These are phyloP conservation scores for Emys orbicularis DNA, from an alignment of 2,797 vertebrate species.

Conservation along the genomic window DNA sequence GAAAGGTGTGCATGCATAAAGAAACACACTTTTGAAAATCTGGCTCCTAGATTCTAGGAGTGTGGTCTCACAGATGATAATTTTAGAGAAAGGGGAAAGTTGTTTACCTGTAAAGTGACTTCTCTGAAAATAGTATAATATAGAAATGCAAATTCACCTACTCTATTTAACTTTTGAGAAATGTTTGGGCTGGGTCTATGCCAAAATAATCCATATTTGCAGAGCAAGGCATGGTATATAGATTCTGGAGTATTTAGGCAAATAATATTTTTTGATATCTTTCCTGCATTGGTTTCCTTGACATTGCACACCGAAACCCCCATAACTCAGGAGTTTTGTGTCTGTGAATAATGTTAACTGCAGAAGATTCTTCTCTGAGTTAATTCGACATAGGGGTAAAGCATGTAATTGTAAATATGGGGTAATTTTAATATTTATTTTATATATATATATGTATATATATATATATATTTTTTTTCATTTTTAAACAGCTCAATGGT, in stretches of 20 bases:
- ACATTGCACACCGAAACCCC: not conserved
- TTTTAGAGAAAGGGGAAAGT: not conserved
- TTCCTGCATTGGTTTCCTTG: not conserved
- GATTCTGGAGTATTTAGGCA: not conserved
- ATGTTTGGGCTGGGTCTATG: not conserved
- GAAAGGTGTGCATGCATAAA: not conserved
- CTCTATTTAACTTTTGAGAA: not conserved
- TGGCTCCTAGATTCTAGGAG: not conserved
- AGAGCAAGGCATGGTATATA: not conserved
- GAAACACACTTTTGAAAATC: not conserved
- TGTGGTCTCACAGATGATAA: not conserved
- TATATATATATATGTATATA: constrained; percentile 18
- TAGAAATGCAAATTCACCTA: not conserved
- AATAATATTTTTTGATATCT: not conserved
- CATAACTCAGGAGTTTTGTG: not conserved
- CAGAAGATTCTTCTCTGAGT: constrained; percentile 21
- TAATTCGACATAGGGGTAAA: constrained; percentile 4
- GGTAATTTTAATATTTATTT: constrained; percentile 45
- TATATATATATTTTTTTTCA: constrained; percentile 56
- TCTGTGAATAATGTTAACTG: not conserved
- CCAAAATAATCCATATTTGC: not conserved
- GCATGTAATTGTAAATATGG: constrained; percentile 6
- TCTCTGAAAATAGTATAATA: not conserved
- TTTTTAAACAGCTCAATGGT: constrained; percentile 86
- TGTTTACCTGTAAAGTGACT: not conserved